Evolutionary conservation across 1,140 invertebrate species (phyloP).

Genomic region (Bombus superbus): DNA sequence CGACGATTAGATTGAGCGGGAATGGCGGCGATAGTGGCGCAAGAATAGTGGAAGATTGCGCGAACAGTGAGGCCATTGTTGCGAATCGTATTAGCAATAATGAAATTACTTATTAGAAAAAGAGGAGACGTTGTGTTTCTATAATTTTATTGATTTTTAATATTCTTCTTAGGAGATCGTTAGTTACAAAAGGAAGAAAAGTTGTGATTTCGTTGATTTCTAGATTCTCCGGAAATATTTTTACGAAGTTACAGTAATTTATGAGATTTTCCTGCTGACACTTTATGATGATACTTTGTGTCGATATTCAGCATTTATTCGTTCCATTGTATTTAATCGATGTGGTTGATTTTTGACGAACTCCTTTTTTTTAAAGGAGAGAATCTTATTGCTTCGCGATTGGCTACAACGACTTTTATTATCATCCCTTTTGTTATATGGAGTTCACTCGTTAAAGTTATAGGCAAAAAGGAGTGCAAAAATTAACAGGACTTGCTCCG

Average conservation of each 20-base stretch:
- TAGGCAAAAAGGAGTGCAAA: background rate
- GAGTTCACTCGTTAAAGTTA: background rate
- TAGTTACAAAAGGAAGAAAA: no score
- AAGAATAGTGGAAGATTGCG: background rate
- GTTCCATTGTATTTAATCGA: background rate
- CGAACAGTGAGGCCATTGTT: conserved; percentile 8
- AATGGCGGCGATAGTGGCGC: background rate
- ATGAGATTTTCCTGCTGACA: no score
- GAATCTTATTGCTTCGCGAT: background rate
- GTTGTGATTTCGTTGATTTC: background rate
- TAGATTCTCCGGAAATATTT: background rate
- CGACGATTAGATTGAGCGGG: conserved; percentile 36
- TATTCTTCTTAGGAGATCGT: background rate
- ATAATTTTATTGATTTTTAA: background rate
- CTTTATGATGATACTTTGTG: background rate
- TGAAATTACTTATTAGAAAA: background rate
- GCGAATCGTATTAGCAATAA: background rate
- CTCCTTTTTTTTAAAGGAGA: background rate
- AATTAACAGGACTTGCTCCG: background rate
- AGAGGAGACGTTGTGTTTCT: background rate
- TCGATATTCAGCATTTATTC: background rate
- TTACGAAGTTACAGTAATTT: no score
- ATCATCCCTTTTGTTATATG: background rate
- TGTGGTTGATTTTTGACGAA: no score
- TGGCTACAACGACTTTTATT: background rate